Base-by-base conservation (phyloP, 2,888 invertebrate species). In the Phaonia tiefii region DNA sequence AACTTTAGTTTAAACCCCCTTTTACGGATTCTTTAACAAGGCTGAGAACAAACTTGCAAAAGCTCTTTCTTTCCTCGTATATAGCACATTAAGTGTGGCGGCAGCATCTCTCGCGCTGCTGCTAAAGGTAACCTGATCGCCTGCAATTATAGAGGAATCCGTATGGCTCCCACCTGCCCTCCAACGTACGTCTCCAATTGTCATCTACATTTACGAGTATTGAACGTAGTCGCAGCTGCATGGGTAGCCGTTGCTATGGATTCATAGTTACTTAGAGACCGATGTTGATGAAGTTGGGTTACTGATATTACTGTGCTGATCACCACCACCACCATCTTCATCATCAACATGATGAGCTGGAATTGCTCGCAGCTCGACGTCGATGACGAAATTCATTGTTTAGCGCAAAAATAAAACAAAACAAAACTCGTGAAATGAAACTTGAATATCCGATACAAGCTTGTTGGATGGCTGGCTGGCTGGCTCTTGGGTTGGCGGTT, bases 351-450 rank as follows among this genome's bases (percentile, higher is more conserved):
- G 65, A 26, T 78, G 72, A 81, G 56, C 75, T 60, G 20, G 31
- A 31, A 5, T 25, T 26, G 56, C 26, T 22, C 8, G 37, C 37
- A 11, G 60, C 39, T 4, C 42, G 37, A n/a, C 17, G 42, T 66
- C 63, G 72, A 81, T 81, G 81, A 81, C 81, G 81, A 81, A 81
- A 81, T 78, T 75, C 75, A 78, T 81, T 78, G 75, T 81, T 81
- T 78, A 81, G 78, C 56, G 69, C 63, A 78, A 81, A 80, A 39
- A 67, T 56, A 2, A 25, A 65, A 31, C 15, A 65, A 67, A 58
- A 67, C 22, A 74, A 66, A 56, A 66, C n/a, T 72, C 39, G 17
- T 8, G 15, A 70, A 80, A 65, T 66, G 72, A 81, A 78, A 81
- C 80, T 70, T 81, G 78, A 72, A 81, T 46, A 51, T 51, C 2